Base-by-base conservation (phyloP, 2,113 vertebrate species). In the Hymenochirus boettgeri region DNA sequence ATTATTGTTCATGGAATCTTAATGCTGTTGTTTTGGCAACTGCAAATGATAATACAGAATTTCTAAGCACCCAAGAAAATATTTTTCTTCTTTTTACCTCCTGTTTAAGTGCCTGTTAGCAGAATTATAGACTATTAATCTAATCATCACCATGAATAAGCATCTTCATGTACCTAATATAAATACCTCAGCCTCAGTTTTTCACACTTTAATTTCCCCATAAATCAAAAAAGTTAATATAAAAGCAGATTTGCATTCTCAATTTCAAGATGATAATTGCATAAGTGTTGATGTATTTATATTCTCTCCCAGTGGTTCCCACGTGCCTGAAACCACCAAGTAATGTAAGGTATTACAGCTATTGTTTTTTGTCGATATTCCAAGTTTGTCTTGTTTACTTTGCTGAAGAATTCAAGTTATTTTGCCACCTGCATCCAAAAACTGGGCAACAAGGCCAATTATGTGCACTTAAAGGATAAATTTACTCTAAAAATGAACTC, bases 261-360 rank as follows among this genome's bases (percentile, higher is more conserved):
- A 23, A 23, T 48, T n/a, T 9, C 15, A 45, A 25, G 33, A 65
- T 57, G 19, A 35, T 33, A 47, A 55, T 47, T 65, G 19, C 62
- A 24, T 64, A 56, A 46, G 62, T 46, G 52, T 64, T 56, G 37
- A 64, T 56, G 48, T 55, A 51, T 64, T 64, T 64, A 64, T 65
- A 26, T 52, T 33, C 39, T 29, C 53, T 57, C 39, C 39, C 46
- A 65, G 6, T 25, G 62, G 53, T 57, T 24, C 33, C 27, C 39
- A 57, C 17, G 17, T 57, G 62, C 21, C 46, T 57, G 62, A 31
- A 56, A 65, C 62, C 62, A 56, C 51, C 55, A 56, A 33, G 15
- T 25, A 27, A 29, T 61, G 42, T 39, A 13, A 24, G 17, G 25
- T 8, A 45, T 54, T 55, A 55, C 12, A 54, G 37, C 31, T 22